Evolutionary conservation across 2,797 vertebrate species (phyloP).

Genomic region (Dendrocincla fuliginosa): DNA sequence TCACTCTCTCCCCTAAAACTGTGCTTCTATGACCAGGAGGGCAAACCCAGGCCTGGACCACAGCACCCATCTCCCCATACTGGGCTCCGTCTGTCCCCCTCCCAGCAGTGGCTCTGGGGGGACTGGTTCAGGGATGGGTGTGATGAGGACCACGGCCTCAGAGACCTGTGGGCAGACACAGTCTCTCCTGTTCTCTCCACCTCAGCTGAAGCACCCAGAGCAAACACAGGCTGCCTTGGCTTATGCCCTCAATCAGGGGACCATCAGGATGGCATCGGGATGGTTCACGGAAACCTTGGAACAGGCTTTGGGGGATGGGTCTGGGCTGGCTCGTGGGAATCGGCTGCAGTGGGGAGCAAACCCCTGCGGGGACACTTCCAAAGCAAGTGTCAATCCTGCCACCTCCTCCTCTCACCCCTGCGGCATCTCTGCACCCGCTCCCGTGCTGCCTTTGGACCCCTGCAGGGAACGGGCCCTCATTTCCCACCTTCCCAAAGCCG

Average conservation of each 20-base stretch:
- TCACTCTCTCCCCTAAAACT: neutral
- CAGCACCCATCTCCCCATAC: neutral
- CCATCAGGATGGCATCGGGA: neutral
- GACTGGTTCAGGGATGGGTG: neutral
- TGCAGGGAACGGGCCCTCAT: neutral
- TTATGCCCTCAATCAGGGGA: neutral
- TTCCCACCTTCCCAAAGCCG: neutral
- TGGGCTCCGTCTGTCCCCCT: neutral
- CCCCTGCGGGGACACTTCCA: slow-evolving; percentile 39
- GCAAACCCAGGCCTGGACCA: accelerated
- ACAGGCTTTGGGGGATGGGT: neutral
- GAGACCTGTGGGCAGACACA: accelerated
- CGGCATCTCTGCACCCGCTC: neutral
- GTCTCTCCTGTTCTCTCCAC: neutral
- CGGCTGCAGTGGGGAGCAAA: neutral
- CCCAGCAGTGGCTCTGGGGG: neutral
- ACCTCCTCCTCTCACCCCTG: slow-evolving; percentile 15
- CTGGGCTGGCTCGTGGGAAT: slow-evolving; percentile 46
- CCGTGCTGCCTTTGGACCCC: slow-evolving; percentile 36
- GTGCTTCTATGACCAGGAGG: accelerated
- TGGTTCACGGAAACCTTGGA: neutral
- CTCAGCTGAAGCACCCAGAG: accelerated
- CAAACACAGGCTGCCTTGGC: accelerated
- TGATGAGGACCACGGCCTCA: neutral
- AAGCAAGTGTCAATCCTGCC: slow-evolving; percentile 16